These are phyloP conservation scores for Paguma larvata DNA, from an alignment of 2,797 vertebrate species.

Conservation along the genomic window DNA sequence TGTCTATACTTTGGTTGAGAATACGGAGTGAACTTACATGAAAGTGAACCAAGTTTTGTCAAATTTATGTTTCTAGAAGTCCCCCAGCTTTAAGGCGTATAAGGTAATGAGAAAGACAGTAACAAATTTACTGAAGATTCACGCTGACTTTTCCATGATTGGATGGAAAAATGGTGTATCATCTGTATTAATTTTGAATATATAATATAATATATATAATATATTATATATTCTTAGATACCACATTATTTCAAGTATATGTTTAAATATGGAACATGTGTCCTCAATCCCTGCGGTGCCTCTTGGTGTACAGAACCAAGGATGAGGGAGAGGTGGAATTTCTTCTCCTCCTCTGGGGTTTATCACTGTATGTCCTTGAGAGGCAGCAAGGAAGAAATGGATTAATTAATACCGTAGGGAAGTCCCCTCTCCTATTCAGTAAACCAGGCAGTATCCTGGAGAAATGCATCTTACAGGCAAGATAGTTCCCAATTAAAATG, in stretches of 20 bases:
- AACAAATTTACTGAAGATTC: neutral
- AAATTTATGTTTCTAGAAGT: neutral
- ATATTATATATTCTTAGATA: neutral
- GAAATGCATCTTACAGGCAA: neutral
- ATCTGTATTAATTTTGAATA: neutral
- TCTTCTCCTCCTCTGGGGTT: no score
- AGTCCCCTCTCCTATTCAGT: accelerated
- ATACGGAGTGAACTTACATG: neutral
- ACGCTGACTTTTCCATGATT: neutral
- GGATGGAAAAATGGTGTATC: accelerated
- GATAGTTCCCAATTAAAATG: accelerated
- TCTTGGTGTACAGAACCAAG: accelerated
- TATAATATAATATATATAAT: no score
- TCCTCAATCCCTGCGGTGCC: accelerated
- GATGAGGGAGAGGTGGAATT: accelerated
- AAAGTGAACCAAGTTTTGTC: neutral
- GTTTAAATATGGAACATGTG: no score
- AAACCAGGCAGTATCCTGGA: accelerated
- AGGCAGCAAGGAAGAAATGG: neutral
- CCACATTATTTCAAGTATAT: neutral
- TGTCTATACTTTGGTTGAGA: neutral
- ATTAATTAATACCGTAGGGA: neutral
- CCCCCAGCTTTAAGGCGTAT: neutral
- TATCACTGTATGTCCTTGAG: accelerated
- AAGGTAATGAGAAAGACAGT: neutral